phyloP scores from a whole-genome alignment of 2,888 invertebrate species.

The Junonia oenone region DNA sequence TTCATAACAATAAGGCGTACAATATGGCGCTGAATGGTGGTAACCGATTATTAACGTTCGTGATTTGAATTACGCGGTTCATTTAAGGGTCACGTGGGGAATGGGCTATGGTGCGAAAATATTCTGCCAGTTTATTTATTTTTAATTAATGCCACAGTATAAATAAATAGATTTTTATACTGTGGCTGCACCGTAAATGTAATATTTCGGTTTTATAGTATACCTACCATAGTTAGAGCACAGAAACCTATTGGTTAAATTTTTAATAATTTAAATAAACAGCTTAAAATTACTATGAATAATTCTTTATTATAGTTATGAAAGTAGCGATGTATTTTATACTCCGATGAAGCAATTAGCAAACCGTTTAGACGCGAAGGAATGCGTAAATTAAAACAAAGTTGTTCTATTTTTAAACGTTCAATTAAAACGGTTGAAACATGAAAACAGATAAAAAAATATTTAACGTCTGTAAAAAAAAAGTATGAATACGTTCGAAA shows the following conservation, averaged over 20 bases:
- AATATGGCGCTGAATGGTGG: constrained; percentile 59
- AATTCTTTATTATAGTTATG: too few species aligned
- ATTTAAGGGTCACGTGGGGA: neutral
- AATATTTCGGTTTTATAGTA: too few species aligned
- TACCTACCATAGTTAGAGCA: too few species aligned
- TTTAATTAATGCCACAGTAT: too few species aligned
- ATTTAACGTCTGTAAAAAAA: neutral
- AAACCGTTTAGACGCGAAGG: neutral
- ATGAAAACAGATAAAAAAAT: neutral
- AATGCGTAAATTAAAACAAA: neutral
- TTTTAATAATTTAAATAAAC: too few species aligned
- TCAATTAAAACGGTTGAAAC: neutral
- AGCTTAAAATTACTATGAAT: too few species aligned
- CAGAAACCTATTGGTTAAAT: too few species aligned
- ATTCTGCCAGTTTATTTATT: neutral
- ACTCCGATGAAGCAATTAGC: neutral
- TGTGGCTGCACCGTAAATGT: too few species aligned
- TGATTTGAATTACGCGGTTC: constrained; percentile 51
- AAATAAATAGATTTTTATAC: too few species aligned
- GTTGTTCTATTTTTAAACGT: neutral
- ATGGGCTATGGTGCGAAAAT: neutral
- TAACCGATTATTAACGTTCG: constrained; percentile 62
- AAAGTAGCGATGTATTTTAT: neutral
- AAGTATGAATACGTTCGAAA: too few species aligned
- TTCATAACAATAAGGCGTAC: constrained; percentile 64